A percentile compares a stretch with the other conserved stretches of the same genome.
phyloP scores from a whole-genome alignment of 2,113 vertebrate species.

The Dipodomys spectabilis region DNA sequence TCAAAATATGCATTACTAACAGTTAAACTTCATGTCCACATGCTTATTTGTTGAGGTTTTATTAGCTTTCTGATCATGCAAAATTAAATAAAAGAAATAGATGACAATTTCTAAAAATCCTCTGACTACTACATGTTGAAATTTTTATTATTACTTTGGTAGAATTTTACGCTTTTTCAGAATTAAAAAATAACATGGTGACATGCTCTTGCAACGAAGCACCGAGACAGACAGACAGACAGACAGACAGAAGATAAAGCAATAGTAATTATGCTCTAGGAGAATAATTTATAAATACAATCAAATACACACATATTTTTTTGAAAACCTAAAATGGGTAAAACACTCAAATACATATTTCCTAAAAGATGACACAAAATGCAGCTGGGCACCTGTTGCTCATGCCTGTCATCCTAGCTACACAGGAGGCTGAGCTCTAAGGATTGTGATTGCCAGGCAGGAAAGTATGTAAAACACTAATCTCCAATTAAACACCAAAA shows the following conservation, averaged over 20 bases:
- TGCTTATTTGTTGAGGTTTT: not conserved
- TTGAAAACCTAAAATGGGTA: not conserved
- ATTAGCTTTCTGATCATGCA: not conserved
- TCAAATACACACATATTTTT: no score
- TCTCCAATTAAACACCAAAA: no score
- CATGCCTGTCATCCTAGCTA: no score
- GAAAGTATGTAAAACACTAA: no score
- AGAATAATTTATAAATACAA: not conserved
- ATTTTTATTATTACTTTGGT: not conserved
- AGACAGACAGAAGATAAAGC: no score
- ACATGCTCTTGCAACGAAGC: no score
- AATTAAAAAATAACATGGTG: no score
- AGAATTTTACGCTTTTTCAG: not conserved
- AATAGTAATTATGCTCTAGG: not conserved
- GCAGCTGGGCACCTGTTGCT: no score
- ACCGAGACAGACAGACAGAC: no score
- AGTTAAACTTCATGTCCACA: not conserved
- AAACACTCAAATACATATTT: not conserved
- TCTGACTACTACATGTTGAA: not conserved
- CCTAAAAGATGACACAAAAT: not conserved
- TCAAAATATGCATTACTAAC: not conserved
- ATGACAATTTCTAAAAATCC: not conserved
- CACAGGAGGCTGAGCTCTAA: no score
- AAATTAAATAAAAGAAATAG: not conserved
- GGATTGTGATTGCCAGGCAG: no score